Evolutionary conservation across 2,888 invertebrate species (phyloP).

Genomic region (Dascillus cervinus): DNA sequence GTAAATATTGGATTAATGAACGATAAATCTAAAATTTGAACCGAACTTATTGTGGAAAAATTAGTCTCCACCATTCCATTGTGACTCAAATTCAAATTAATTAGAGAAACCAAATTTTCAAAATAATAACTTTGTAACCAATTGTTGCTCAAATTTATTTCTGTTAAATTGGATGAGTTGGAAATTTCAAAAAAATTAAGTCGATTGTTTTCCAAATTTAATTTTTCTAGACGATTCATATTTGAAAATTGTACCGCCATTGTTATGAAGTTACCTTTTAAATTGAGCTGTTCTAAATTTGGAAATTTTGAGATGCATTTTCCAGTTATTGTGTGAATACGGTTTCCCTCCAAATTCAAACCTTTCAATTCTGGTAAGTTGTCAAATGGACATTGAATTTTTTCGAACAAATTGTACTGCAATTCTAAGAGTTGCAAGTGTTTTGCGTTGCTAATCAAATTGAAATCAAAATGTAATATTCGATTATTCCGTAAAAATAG

Average conservation of each 20-base stretch:
- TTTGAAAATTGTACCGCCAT: too few relatives aligned
- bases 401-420: constrained; percentile 14
- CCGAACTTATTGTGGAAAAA: too few relatives aligned
- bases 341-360: constrained; percentile 15
- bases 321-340: constrained; percentile 5
- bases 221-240: constrained; percentile 7
- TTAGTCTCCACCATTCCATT: too few relatives aligned
- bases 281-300: constrained; percentile 11
- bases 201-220: constrained; percentile 14
- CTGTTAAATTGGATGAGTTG: too few relatives aligned
- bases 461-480: background rate
- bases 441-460: constrained; percentile 2
- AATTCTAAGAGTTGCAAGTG: too few relatives aligned
- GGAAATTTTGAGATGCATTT: constrained; percentile 8
- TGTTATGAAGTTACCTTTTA: constrained; percentile 12
- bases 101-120: too few relatives aligned
- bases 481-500: constrained; percentile 9
- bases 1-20: constrained; percentile 4
- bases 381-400: constrained; percentile 9
- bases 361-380: constrained; percentile 6
- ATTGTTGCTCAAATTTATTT: too few relatives aligned
- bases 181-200: too few relatives aligned
- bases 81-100: too few relatives aligned
- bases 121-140: too few relatives aligned
- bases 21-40: too few relatives aligned